Conservation (phyloP, 2,113 vertebrate genomes). For the Camelus dromedarius region DNA sequence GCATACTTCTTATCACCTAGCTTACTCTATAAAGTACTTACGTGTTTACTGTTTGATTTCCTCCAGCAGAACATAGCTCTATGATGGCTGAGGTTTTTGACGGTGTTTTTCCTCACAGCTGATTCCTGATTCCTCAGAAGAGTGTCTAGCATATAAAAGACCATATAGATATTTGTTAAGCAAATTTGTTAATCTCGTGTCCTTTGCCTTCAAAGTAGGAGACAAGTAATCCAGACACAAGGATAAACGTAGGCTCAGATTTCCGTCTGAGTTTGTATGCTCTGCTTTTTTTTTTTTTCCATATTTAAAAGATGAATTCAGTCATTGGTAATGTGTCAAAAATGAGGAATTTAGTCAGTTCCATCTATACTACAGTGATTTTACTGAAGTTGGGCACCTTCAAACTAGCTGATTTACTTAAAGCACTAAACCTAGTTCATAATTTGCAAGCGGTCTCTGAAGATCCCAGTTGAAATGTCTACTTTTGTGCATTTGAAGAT, state of each 20-base stretch:
- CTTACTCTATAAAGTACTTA: not conserved
- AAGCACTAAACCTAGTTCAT: not conserved
- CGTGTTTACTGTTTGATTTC: not conserved
- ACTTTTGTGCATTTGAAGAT: not conserved
- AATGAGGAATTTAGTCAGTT: not conserved
- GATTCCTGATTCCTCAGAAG: not conserved
- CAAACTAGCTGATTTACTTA: not conserved
- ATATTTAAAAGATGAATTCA: not conserved
- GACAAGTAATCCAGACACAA: not conserved
- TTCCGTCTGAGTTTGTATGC: conserved; percentile 14
- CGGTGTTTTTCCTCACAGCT: not conserved
- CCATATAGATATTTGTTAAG: not conserved
- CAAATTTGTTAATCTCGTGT: not conserved
- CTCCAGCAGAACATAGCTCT: not conserved
- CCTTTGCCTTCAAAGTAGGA: conserved; percentile 18
- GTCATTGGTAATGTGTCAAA: not conserved
- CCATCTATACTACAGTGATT: not conserved
- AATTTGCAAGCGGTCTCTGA: conserved; percentile 5
- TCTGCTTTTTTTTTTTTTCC: not conserved
- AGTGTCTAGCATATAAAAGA: not conserved
- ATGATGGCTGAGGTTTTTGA: not conserved
- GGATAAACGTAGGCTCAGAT: not conserved
- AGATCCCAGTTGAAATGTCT: conserved; percentile 5
- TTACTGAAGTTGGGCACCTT: not conserved
- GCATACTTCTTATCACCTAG: not conserved